Base-by-base conservation (phyloP, 2,888 invertebrate genomes). In the Eupsilia transversa region DNA sequence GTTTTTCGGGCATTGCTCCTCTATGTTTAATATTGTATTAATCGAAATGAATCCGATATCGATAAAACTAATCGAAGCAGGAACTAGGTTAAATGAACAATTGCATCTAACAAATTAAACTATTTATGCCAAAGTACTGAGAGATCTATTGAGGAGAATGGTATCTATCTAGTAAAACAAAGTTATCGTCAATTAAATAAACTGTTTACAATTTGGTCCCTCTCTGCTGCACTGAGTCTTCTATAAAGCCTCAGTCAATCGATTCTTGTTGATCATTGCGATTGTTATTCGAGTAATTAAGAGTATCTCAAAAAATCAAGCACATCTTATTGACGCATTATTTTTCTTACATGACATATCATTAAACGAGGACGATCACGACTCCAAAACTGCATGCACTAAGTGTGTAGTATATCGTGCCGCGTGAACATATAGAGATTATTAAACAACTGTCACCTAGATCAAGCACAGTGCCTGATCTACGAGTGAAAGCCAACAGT, bases 401-500 rank as follows among this genome's bases (percentile, higher is more conserved):
- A 35, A 27, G 5, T 27, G 27, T 14, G 0, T 23, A 20, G 23
- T 33, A 14, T 63, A 76, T 65, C 56, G n/a, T 52, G 30, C 30
- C 30, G n/a, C 14, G 17, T 35, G 41, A 72, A 52, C 41, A 74
- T 20, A 64, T 27, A 71, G 20, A 35, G 5, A 43, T 63, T 6
- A 61, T 35, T 49, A 38, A 10, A 46, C 30, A 41, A 74, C 33
- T 43, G 64, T 54, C 66, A n/a, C 14, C 3, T 30, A 76, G 14
- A 30, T 17, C 43, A 35, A 54, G 20, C 12, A 17, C 17, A 33
- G 33, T 30, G 46, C 3, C 27, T 72, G 43, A 72, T 72, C 38
- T 79, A n/a, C 3, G 33, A 79, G 68, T 43, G 68, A 76, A 76
- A 81, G 77, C 27, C 17, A 27, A 38, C 10, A n/a, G 12, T 68